Conservation (phyloP, 1,140 invertebrate genomes). For the Caenorhabditis elegans region DNA sequence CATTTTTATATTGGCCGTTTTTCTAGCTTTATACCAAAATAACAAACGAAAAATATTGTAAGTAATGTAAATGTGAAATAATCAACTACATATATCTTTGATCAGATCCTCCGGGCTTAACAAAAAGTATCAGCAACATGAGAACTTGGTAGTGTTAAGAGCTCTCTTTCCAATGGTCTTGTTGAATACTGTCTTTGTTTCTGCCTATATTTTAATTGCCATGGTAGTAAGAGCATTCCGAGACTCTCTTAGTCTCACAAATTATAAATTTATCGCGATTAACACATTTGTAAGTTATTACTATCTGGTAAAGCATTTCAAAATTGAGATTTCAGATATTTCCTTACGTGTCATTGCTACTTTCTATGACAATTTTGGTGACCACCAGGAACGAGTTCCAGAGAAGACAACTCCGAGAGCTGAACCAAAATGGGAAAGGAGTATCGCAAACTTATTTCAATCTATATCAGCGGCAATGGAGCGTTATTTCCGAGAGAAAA, state of each 20-base stretch:
- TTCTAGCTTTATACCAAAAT: neutral
- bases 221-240: neutral
- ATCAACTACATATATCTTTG: too few relatives aligned
- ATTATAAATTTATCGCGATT: neutral
- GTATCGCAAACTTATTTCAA: neutral
- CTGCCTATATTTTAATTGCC: neutral
- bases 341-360: neutral
- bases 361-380: neutral
- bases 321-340: neutral
- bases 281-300: slow-evolving; percentile 16
- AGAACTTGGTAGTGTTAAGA: neutral
- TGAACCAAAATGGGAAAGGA: neutral
- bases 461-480: slow-evolving; percentile 2
- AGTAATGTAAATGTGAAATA: too few relatives aligned
- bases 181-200: neutral
- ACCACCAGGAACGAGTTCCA: neutral
- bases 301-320: neutral
- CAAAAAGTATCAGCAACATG: slow-evolving; percentile 9
- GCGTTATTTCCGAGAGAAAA: neutral
- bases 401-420: neutral
- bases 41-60: neutral
- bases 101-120: neutral
- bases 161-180: neutral
- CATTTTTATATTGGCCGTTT: neutral
- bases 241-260: neutral